phyloP scores from a whole-genome alignment of 2,797 vertebrate species.

The Poecilia gillii region DNA sequence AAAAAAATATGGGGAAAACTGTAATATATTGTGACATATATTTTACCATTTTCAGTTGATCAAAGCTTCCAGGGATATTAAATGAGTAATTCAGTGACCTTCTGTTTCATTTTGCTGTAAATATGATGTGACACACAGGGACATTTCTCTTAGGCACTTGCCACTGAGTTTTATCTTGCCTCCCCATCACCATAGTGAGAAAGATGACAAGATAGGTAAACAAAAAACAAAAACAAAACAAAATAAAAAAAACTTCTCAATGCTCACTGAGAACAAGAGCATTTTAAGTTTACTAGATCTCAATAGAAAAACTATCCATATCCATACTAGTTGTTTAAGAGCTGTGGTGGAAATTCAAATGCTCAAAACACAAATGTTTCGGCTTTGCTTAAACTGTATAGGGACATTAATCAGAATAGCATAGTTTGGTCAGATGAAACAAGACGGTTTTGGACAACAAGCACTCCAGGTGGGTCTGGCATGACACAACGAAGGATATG shows the following conservation, averaged over 20 bases:
- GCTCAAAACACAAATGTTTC: not conserved
- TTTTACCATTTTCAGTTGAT: not conserved
- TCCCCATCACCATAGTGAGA: not conserved
- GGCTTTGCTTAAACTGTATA: not conserved
- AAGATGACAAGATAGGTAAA: not conserved
- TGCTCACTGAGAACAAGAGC: not conserved
- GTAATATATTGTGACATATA: not conserved
- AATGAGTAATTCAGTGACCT: not conserved
- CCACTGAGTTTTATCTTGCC: not conserved
- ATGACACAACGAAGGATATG: not conserved
- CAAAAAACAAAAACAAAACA: not conserved
- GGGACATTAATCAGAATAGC: not conserved
- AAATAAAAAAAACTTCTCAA: not conserved
- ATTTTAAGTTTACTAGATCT: not conserved
- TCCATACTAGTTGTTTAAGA: not conserved
- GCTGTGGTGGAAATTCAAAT: not conserved
- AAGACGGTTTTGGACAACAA: not conserved
- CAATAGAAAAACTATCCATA: not conserved
- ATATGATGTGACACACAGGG: slow-evolving; percentile 6
- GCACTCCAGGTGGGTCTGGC: not conserved
- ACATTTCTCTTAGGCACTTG: not conserved
- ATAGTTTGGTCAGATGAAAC: not conserved
- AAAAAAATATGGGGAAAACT: not conserved
- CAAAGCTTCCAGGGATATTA: not conserved
- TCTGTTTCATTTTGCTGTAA: slow-evolving; percentile 22